Evolutionary conservation across 2,888 invertebrate species (phyloP).

Genomic region (Drosophila cracens): DNA sequence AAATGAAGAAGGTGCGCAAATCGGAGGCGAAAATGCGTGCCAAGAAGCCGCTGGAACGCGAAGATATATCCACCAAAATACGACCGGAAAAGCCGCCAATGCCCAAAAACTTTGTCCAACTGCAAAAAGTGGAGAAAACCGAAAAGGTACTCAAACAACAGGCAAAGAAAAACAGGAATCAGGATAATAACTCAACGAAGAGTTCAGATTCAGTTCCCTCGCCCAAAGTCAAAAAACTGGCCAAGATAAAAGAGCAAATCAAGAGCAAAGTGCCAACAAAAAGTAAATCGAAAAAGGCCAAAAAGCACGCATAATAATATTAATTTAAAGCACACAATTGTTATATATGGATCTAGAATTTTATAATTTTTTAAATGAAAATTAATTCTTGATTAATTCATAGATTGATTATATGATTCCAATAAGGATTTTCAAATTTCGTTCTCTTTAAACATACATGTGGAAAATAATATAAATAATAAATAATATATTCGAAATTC

Average conservation of each 20-base stretch:
- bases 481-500: not conserved
- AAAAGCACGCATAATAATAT: not conserved
- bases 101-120: constrained; percentile 36
- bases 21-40: constrained; percentile 87
- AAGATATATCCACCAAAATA: constrained; percentile 88
- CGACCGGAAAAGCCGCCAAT: constrained; percentile 42
- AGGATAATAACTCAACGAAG: not conserved
- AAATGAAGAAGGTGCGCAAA: constrained; percentile 89
- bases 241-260: constrained; percentile 35
- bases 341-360: constrained; percentile 7
- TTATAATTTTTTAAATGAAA: not conserved
- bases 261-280: constrained; percentile 11
- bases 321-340: constrained; percentile 1
- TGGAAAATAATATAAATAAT: not conserved
- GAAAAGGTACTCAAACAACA: constrained; percentile 33
- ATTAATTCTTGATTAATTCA: not conserved
- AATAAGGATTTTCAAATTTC: not conserved
- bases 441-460: not conserved
- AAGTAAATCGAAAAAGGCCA: constrained; percentile 27
- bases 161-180: constrained; percentile 2
- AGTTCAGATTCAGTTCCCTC: not conserved
- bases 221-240: constrained; percentile 36
- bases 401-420: not conserved
- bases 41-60: constrained; percentile 88
- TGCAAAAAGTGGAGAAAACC: constrained; percentile 30